Conservation (phyloP, 2,113 vertebrate genomes). For the Leucopsar rothschildi region DNA sequence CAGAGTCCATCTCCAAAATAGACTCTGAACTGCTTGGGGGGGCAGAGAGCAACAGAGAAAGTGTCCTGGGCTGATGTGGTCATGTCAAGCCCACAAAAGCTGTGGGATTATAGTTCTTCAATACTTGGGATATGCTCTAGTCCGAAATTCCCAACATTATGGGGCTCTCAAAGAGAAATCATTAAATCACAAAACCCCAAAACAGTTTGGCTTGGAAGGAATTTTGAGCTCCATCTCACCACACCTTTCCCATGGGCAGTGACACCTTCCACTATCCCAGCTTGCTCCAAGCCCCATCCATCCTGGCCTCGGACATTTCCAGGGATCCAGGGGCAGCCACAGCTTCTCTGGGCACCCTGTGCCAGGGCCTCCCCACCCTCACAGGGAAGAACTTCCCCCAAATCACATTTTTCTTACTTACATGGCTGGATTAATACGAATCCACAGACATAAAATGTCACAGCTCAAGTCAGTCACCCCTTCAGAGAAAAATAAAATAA, state of each 20-base stretch:
- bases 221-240: not conserved
- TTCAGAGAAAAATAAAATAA: not conserved
- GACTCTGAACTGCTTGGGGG: accelerated
- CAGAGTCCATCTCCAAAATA: not conserved
- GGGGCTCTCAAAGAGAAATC: not conserved
- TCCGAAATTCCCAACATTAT: not conserved
- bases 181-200: not conserved
- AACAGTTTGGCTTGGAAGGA: not conserved
- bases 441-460: not conserved
- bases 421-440: not conserved
- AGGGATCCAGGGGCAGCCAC: not conserved
- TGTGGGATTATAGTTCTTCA: not conserved
- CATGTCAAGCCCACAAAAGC: not conserved
- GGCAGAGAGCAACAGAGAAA: not conserved
- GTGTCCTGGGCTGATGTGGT: not conserved
- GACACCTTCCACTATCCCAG: accelerated
- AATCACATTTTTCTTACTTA: not conserved
- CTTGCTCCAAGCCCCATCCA: accelerated
- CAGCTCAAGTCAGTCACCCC: not conserved
- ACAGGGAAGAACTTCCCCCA: not conserved
- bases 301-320: accelerated
- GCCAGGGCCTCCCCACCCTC: accelerated
- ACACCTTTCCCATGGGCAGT: not conserved
- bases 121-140: not conserved
- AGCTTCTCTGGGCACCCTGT: not conserved